phyloP scores from a whole-genome alignment of 2,797 vertebrate species.

The Dromococcyx pavoninus region DNA sequence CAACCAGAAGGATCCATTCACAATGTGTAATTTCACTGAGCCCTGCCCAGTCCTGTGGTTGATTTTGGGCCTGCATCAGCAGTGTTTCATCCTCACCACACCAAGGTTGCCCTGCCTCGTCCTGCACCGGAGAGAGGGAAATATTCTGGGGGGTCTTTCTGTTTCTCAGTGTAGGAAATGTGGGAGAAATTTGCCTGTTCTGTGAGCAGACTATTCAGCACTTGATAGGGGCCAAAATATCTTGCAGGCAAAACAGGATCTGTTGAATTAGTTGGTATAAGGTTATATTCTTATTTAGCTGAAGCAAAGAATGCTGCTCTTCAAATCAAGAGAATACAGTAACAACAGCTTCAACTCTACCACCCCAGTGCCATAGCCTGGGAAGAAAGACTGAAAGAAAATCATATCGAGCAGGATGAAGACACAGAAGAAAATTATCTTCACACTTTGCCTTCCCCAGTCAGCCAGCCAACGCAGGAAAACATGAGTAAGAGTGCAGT shows the following conservation, averaged over 20 bases:
- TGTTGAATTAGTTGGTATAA: neutral
- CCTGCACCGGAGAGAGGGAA: neutral
- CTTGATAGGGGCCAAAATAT: neutral
- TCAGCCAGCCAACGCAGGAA: neutral
- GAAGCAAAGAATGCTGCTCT: neutral
- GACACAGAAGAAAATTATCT: neutral
- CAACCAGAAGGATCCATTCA: neutral
- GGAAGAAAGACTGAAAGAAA: neutral
- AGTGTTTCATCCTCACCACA: rapidly evolving
- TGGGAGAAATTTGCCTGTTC: neutral
- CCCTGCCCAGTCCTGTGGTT: neutral
- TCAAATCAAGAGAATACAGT: neutral
- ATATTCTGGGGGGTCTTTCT: neutral
- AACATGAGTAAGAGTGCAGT: neutral
- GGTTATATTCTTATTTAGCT: neutral
- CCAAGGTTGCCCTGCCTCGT: neutral
- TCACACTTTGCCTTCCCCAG: neutral
- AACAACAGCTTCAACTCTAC: neutral
- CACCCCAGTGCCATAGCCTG: neutral
- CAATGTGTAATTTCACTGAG: neutral
- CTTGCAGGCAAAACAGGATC: neutral
- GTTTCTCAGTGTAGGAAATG: neutral
- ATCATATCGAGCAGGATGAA: neutral
- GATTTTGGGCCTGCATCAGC: neutral
- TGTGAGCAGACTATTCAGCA: neutral